Evolutionary conservation across 2,888 invertebrate genomes (phyloP).

Genomic region (Scaptodrosophila latifasciaeformis): DNA sequence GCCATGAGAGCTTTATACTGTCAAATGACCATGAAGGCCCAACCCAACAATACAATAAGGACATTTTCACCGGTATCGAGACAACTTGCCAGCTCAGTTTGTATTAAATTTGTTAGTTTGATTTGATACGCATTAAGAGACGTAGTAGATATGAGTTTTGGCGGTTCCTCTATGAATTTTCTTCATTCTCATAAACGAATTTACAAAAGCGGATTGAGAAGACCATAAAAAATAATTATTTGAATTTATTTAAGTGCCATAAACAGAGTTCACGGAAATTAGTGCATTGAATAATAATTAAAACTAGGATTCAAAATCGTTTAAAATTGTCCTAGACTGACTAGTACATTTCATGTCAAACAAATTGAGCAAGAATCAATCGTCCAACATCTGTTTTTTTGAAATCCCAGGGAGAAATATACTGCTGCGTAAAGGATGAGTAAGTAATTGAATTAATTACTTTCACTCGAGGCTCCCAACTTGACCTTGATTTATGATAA

Average conservation of each 20-base stretch:
- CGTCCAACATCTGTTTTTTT: conserved; percentile 13
- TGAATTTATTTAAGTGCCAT: too few species aligned
- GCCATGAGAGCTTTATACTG: conserved; percentile 5
- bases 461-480: neutral
- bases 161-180: conserved; percentile 1
- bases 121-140: conserved; percentile 25
- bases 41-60: conserved; percentile 6
- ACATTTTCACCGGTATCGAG: conserved; percentile 2
- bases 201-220: too few species aligned
- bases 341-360: conserved; percentile 24
- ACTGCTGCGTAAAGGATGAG: conserved; percentile 51
- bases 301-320: too few species aligned
- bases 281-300: too few species aligned
- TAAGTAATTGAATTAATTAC: conserved; percentile 16
- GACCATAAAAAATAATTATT: too few species aligned
- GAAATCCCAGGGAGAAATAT: conserved; percentile 23
- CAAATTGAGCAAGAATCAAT: neutral
- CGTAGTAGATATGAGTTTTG: conserved; percentile 32
- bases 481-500: too few species aligned
- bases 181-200: neutral
- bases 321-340: too few species aligned
- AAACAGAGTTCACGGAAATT: too few species aligned
- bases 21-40: conserved; percentile 5
- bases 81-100: conserved; percentile 5
- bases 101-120: conserved; percentile 4